phyloP scores from a whole-genome alignment of 2,888 invertebrate genomes.

The Prostheceraeus crozeri region DNA sequence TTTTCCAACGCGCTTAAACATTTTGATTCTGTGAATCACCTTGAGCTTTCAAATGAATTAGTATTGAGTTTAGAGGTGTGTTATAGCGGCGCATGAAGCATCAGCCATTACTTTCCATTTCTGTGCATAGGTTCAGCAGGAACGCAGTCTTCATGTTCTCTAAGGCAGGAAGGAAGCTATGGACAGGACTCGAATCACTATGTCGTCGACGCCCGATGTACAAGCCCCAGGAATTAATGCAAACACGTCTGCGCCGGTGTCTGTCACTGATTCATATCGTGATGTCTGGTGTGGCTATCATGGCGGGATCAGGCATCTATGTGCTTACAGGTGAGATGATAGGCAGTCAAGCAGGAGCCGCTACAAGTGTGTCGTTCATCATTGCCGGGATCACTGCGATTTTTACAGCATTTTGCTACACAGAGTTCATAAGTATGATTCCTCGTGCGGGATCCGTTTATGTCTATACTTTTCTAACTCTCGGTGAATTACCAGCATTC shows the following conservation, averaged over 20 bases:
- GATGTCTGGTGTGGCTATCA: conserved; percentile 32
- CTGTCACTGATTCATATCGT: conserved; percentile 29
- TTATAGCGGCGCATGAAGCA: too few species aligned
- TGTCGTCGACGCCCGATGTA: background rate
- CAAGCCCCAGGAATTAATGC: too few species aligned
- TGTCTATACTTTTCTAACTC: conserved; percentile 35
- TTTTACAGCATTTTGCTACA: conserved; percentile 37
- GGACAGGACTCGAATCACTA: background rate
- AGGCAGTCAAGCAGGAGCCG: conserved; percentile 30
- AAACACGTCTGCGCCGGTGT: conserved; percentile 30
- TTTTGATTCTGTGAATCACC: too few species aligned
- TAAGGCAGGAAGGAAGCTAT: background rate
- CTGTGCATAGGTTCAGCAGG: too few species aligned
- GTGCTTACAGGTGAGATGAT: conserved; percentile 36
- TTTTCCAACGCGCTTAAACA: too few species aligned
- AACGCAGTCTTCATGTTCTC: too few species aligned
- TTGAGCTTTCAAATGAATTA: too few species aligned
- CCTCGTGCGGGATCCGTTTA: conserved; percentile 36
- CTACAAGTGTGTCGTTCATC: conserved; percentile 30
- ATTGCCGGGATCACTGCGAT: conserved; percentile 25
- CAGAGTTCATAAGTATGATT: conserved; percentile 36
- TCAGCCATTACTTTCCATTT: too few species aligned
- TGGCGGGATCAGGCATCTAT: conserved; percentile 38
- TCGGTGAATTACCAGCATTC: conserved; percentile 39
- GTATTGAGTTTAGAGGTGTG: too few species aligned